Evolutionary conservation across 92 coral and sea anemone genomes (phyloP), one percentile per base, ranked within the genome.

Genomic region (Epizoanthus scotinus): DNA sequence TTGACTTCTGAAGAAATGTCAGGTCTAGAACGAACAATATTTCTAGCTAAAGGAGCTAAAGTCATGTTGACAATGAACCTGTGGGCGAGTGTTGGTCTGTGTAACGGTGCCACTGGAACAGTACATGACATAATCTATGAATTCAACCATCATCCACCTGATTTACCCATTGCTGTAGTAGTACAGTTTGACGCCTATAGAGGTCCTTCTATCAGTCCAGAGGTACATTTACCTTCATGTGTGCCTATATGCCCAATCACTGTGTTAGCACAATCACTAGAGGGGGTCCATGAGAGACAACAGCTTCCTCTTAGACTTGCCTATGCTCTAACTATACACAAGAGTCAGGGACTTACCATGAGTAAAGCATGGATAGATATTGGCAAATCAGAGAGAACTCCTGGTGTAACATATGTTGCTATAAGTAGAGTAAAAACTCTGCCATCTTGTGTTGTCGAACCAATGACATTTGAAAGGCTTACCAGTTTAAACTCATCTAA

Each of bases 101-200:
- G n/a, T n/a, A n/a, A n/a, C n/a, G n/a, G n/a, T n/a, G n/a, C n/a
- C n/a, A n/a, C n/a, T n/a, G n/a, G n/a, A 34, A 83, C 72, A 72
- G 81, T 83, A 71, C 53, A 21, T 71, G 78, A 71, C 66, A 70
- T 84, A 68, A 78, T 84, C 59, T 84, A 84, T 84, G 78, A 84
- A 29, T 31, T 71, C 61, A 63, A 63, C 34, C 88, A 68, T 67
- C 71, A 69, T 56, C 88, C 84, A 84, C 84, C 88, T 77, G 68
- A 84, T 70, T 78, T 84, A 78, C 84, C 79, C 79, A 59, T 84
- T 40, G 88, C 88, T 68, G 73, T 69, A 50, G 79, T 84, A 50
- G 84, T 84, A 36, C 68, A 84, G 42, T 84, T 84, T 84, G 88
- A 78, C 18, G 81, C 78, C 84, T 78, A 84, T 61, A 84, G 87